A percentile compares a stretch with the other conserved stretches of the same genome.
Conservation (phyloP, 1,140 invertebrate genomes). For the Cydia fagiglandana region DNA sequence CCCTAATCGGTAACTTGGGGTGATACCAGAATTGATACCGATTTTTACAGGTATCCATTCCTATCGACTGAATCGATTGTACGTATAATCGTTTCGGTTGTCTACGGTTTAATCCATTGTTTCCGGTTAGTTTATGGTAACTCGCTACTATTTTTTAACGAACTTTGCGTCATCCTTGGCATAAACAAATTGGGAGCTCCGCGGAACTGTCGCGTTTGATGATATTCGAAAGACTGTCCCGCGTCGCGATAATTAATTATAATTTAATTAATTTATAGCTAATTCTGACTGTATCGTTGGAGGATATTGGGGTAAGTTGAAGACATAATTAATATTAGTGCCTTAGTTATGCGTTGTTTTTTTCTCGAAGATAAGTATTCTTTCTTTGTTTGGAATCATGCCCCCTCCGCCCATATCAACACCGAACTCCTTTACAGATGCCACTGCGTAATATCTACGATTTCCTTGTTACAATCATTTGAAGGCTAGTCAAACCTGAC, state of each 20-base stretch:
- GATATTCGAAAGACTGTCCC: neutral
- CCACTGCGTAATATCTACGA: neutral
- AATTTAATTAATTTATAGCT: slow-evolving; percentile 25
- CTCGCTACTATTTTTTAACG: slow-evolving; percentile 12
- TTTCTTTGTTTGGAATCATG: slow-evolving; percentile 18
- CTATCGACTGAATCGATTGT: neutral
- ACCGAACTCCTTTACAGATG: neutral
- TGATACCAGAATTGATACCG: slow-evolving; percentile 19
- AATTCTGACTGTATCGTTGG: neutral
- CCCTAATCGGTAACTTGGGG: neutral
- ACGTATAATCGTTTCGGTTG: neutral
- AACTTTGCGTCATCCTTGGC: slow-evolving; percentile 7
- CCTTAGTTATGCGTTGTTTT: neutral
- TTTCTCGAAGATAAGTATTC: neutral
- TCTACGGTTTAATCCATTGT: neutral
- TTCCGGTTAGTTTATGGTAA: slow-evolving; percentile 23
- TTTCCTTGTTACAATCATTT: neutral
- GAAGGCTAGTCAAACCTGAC: neutral
- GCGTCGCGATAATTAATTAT: slow-evolving; percentile 24
- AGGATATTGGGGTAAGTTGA: neutral
- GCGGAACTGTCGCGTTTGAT: neutral
- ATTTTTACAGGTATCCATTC: neutral
- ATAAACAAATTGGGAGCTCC: neutral
- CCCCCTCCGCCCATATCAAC: neutral
- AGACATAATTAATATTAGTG: neutral